A percentile compares a stretch with the other conserved stretches of the same genome.
These are phyloP conservation scores for Leucoraja erinaceus DNA, from an alignment of 2,113 vertebrate genomes.

Conservation along the genomic window DNA sequence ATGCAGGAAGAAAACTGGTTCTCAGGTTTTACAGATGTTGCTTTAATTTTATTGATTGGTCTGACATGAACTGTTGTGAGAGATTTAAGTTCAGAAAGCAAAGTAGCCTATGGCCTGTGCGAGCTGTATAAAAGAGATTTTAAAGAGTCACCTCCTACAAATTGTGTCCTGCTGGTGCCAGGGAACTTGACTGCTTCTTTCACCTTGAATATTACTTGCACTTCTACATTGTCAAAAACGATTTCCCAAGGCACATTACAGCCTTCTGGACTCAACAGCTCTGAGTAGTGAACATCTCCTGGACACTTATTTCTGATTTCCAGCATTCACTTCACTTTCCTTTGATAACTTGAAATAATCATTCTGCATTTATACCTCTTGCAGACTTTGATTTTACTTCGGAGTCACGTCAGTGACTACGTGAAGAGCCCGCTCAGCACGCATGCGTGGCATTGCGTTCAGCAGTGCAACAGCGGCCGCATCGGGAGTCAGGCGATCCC, in stretches of 20 bases:
- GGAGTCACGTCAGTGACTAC: too few relatives aligned
- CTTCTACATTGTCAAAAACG: neutral
- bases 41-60: slow-evolving; percentile 31
- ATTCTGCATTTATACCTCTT: too few relatives aligned
- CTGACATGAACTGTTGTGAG: slow-evolving; percentile 11
- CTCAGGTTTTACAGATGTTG: neutral
- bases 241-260: neutral
- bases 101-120: neutral
- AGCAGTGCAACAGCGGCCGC: too few relatives aligned
- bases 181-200: slow-evolving; percentile 15
- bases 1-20: neutral
- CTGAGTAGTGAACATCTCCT: too few relatives aligned
- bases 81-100: slow-evolving; percentile 27
- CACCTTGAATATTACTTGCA: neutral
- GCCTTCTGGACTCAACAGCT: too few relatives aligned
- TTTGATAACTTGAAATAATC: too few relatives aligned
- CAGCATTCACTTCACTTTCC: too few relatives aligned
- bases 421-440: too few relatives aligned
- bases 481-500: too few relatives aligned
- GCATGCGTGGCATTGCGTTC: too few relatives aligned
- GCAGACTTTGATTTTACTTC: too few relatives aligned
- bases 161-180: neutral
- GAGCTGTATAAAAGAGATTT: slow-evolving; percentile 16
- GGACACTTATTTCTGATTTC: too few relatives aligned
- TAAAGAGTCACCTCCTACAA: neutral